These are phyloP conservation scores for Columba livia DNA, from an alignment of 2,113 vertebrate species.

Conservation along the genomic window DNA sequence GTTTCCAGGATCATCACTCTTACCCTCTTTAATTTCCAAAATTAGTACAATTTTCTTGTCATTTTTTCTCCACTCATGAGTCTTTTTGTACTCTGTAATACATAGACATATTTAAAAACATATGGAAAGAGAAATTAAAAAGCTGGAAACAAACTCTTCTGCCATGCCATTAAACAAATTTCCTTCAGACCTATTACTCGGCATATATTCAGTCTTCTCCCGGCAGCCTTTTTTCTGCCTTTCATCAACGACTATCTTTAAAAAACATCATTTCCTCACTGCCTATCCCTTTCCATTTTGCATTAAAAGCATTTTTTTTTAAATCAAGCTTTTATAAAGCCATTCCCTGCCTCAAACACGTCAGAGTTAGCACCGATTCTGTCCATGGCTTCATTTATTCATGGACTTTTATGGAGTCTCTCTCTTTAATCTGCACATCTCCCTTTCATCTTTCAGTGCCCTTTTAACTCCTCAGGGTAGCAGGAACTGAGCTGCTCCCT, in stretches of 20 bases:
- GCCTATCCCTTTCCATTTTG: constrained; percentile 9
- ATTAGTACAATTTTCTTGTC: neutral
- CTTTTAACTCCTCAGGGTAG: constrained; percentile 37
- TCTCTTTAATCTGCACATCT: constrained; percentile 33
- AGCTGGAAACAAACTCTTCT: neutral
- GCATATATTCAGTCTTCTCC: constrained; percentile 3
- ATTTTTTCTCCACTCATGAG: neutral
- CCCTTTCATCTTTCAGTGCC: constrained; percentile 43
- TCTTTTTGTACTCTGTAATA: neutral
- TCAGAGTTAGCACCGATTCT: constrained; percentile 1
- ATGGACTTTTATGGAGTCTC: neutral
- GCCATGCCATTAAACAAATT: constrained; percentile 25
- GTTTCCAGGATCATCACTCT: neutral
- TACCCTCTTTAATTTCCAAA: neutral
- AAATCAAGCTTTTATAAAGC: constrained; percentile 38
- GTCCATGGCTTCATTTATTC: constrained; percentile 43
- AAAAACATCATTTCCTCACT: constrained; percentile 8
- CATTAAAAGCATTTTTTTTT: constrained; percentile 50
- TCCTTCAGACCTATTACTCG: neutral
- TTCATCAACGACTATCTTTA: constrained; percentile 20
- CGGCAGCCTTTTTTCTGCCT: neutral
- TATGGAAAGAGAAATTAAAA: constrained; percentile 13
- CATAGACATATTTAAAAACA: neutral
- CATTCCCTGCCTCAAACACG: constrained; percentile 12
- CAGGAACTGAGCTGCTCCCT: neutral